Evolutionary conservation across 2,113 vertebrate species (phyloP).

Genomic region (Ceyx margarethae): DNA sequence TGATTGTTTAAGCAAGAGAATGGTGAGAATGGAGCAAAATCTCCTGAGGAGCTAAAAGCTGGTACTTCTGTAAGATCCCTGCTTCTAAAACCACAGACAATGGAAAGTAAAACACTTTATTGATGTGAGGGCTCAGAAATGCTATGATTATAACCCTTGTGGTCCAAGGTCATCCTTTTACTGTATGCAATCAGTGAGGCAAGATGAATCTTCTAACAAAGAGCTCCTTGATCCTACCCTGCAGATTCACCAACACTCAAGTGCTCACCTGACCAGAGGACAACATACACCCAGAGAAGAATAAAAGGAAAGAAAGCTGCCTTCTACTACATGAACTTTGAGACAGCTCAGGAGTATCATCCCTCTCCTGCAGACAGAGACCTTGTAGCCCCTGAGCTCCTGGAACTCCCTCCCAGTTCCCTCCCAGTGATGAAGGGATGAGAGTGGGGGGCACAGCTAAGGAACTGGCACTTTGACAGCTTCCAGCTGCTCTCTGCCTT

Average conservation of each 20-base stretch:
- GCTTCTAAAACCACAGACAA: background rate
- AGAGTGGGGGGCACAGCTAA: background rate
- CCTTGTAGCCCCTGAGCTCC: background rate
- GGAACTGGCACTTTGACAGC: background rate
- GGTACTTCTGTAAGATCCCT: background rate
- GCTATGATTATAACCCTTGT: background rate
- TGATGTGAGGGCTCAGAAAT: background rate
- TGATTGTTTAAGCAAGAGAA: background rate
- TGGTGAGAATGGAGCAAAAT: background rate
- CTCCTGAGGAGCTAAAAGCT: background rate
- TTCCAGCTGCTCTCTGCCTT: constrained; percentile 1
- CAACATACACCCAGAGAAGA: background rate
- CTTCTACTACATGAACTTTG: background rate
- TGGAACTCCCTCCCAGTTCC: background rate
- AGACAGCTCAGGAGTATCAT: background rate
- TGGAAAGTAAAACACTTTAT: background rate
- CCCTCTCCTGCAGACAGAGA: background rate
- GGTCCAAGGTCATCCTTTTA: background rate
- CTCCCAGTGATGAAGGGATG: background rate
- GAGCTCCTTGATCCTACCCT: background rate
- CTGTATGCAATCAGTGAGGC: background rate
- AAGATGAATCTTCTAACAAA: background rate
- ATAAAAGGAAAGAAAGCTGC: background rate
- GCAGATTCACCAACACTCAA: background rate
- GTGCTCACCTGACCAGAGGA: background rate